Evolutionary conservation across 37 sponge, comb jelly and placozoan genomes (phyloP).

Genomic region (Trichoplax adhaerens): DNA sequence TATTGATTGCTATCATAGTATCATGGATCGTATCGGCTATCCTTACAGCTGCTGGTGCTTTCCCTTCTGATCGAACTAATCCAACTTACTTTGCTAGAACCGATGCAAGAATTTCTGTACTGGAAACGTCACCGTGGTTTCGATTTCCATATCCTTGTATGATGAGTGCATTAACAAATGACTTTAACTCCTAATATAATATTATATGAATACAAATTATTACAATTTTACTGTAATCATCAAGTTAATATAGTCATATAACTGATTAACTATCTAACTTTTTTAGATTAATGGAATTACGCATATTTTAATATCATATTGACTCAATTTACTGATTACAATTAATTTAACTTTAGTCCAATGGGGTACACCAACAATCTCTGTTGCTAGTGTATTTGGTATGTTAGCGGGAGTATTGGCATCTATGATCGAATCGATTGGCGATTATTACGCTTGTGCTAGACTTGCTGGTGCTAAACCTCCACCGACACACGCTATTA

Average conservation of each 20-base stretch:
- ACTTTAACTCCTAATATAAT: no score
- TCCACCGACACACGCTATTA: constrained; percentile 12
- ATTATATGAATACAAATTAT: no score
- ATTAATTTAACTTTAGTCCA: not conserved
- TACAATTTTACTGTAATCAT: no score
- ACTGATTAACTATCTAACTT: no score
- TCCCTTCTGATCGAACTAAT: not conserved
- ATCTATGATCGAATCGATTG: constrained; percentile 11
- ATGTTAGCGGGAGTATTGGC: constrained; percentile 17
- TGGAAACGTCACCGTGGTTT: not conserved
- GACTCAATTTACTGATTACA: no score
- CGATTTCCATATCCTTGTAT: constrained; percentile 16
- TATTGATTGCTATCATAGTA: constrained; percentile 6
- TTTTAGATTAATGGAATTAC: no score
- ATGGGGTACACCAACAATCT: constrained; percentile 10
- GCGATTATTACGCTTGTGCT: constrained; percentile 20
- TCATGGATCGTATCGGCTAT: constrained; percentile 12
- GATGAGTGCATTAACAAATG: not conserved
- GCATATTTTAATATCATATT: no score
- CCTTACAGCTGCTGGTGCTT: constrained; percentile 8
- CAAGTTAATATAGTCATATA: no score
- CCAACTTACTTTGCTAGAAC: constrained; percentile 1
- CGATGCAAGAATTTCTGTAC: not conserved
- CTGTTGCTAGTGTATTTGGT: constrained; percentile 8
- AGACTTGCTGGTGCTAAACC: constrained; percentile 15